Evolutionary conservation across 1,140 invertebrate species (phyloP), one percentile per base, ranked within the genome.

Genomic region (Papilio dardanus): DNA sequence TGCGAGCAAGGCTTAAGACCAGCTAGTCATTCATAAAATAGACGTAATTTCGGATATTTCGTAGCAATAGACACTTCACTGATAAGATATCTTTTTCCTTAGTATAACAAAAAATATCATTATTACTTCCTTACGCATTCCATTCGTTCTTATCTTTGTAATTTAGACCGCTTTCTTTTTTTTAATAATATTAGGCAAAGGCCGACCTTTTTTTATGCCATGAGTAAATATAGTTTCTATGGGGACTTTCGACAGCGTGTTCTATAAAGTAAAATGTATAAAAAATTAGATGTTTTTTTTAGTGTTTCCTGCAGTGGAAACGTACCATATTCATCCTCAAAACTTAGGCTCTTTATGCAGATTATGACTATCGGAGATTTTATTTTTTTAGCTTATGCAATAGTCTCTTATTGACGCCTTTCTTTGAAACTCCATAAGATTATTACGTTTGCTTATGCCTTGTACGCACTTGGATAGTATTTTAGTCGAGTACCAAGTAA

Each of bases 111-210:
- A 62, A 62, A 62, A 30, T 12, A 35, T 4, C 40, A 62, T 62
- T 24, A 21, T 28, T 24, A 62, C 54, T 62, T 62, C 54, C 54
- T 62, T 62, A 28, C 30, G 30, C 24, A 62, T 62, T 62, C 24
- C 54, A 62, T 28, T 62, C 54, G 54, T 62, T 62, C 54, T 62
- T 62, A 62, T 62, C 54, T 62, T 28, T 62, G 54, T 62, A 14
- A 62, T 62, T 62, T 62, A 30, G 54, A 62, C 54, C 54, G 54
- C 24, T 28, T 62, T 62, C 54, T 62, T 62, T 62, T 62, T 62
- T 62, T 62, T 58, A 58, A 62, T 62, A 62, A 28, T 62, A 62
- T 62, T 28, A 28, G 54, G 54, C 3, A 3, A 62, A 62, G 54
- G 54, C 54, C 3, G 30, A 62, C 54, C 54, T 62, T 62, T 62